These are phyloP conservation scores for Charina bottae DNA, from an alignment of 2,113 vertebrate genomes.

Conservation along the genomic window DNA sequence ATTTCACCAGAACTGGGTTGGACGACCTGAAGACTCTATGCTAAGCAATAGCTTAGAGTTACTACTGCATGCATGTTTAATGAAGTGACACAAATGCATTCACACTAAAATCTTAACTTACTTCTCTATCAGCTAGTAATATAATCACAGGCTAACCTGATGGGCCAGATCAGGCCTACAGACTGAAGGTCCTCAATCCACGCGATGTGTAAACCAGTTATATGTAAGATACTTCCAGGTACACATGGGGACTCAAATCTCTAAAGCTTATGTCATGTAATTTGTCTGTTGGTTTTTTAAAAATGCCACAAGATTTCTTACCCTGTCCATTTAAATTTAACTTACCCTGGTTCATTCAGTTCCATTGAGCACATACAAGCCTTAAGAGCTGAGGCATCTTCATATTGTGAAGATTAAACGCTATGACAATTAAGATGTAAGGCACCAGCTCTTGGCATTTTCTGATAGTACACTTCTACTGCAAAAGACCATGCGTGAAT, in stretches of 20 bases:
- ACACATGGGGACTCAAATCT: neutral
- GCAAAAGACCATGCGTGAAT: constrained; percentile 38
- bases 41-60: neutral
- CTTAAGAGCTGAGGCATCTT: constrained; percentile 36
- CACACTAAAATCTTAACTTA: neutral
- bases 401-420: constrained; percentile 44
- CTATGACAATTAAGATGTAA: constrained; percentile 53
- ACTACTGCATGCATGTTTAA: neutral
- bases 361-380: constrained; percentile 12
- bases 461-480: constrained; percentile 36
- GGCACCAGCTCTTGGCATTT: constrained; percentile 45
- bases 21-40: neutral
- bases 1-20: neutral
- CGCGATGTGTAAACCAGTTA: neutral
- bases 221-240: neutral
- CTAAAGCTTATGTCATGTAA: neutral
- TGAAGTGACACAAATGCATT: neutral
- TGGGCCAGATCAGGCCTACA: neutral
- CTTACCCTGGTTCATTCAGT: constrained; percentile 31
- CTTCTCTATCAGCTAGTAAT: neutral
- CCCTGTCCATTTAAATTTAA: neutral
- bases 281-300: neutral
- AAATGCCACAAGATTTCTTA: neutral
- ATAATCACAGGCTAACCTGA: neutral
- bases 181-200: neutral